These are phyloP conservation scores for Drosophila ogumai DNA, from an alignment of 1,140 invertebrate genomes.

Conservation along the genomic window DNA sequence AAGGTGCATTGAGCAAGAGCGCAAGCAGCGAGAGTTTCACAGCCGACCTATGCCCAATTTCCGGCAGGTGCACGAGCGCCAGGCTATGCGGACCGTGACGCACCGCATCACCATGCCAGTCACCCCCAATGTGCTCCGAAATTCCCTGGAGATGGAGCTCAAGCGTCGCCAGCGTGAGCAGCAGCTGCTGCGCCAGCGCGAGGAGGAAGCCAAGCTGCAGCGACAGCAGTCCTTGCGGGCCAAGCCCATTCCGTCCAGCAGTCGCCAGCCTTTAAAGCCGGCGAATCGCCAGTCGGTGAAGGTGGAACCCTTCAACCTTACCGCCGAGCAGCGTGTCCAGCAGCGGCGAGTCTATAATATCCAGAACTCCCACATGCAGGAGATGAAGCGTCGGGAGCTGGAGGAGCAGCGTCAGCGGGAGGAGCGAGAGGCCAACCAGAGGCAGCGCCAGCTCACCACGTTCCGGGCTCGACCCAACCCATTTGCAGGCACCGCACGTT, in stretches of 20 bases:
- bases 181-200: conserved; percentile 30
- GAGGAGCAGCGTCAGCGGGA: conserved; percentile 36
- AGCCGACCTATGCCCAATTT: conserved; percentile 73
- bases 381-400: conserved; percentile 37
- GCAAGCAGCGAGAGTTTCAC: conserved; percentile 54
- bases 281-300: conserved; percentile 17
- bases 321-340: conserved; percentile 47
- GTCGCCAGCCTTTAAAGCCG: conserved; percentile 15
- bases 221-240: conserved; percentile 3
- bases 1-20: conserved; percentile 39
- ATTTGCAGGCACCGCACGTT: conserved; percentile 26
- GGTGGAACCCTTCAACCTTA: conserved; percentile 52
- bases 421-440: conserved; percentile 41
- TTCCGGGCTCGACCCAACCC: conserved; percentile 62
- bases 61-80: conserved; percentile 38
- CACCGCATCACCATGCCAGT: conserved; percentile 57
- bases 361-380: conserved; percentile 25
- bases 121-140: conserved; percentile 63
- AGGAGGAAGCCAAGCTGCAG: conserved; percentile 11
- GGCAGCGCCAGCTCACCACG: conserved; percentile 52
- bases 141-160: conserved; percentile 20
- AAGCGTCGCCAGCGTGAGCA: conserved; percentile 36
- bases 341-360: conserved; percentile 56
- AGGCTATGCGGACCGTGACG: background rate
- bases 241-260: conserved; percentile 19